phyloP scores from a whole-genome alignment of 1,140 invertebrate species.

The Bombus pascuorum region DNA sequence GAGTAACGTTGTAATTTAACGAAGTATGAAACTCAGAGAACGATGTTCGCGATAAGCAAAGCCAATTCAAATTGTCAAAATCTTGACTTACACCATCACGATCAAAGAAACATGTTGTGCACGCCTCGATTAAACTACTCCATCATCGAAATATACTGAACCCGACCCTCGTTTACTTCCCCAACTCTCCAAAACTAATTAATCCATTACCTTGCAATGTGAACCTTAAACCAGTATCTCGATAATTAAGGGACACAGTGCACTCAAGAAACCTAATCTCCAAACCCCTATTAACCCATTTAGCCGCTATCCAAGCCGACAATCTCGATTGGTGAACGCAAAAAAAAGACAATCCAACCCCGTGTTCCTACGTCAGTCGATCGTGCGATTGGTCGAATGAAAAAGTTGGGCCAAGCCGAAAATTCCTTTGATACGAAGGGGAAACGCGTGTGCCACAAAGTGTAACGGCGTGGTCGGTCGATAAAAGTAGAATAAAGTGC shows the following conservation, averaged over 20 bases:
- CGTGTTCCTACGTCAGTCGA: not conserved
- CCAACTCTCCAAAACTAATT: constrained; percentile 14
- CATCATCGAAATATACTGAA: not conserved
- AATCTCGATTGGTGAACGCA: not conserved
- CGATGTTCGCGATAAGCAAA: not conserved
- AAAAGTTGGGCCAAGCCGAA: not conserved
- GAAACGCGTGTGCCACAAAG: constrained; percentile 5
- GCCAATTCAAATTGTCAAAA: not conserved
- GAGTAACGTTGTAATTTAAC: too few relatives aligned
- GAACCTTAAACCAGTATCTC: not conserved
- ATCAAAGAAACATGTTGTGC: not conserved
- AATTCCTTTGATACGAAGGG: constrained; percentile 1
- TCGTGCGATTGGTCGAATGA: not conserved
- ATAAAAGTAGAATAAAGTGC: constrained; percentile 60
- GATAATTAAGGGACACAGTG: not conserved
- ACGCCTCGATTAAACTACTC: not conserved
- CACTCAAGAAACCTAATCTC: not conserved
- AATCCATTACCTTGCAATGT: not conserved
- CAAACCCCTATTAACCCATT: not conserved
- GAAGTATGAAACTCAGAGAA: too few relatives aligned
- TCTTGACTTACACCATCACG: not conserved
- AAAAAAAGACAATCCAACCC: too few relatives aligned
- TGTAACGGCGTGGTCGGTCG: constrained; percentile 42
- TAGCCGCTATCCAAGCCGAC: not conserved
- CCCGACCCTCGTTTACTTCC: not conserved